Percentiles rank a stretch among this genome's conserved stretches.
Conservation (phyloP, 2,113 vertebrate species). For the Gasterosteus aculeatus region DNA sequence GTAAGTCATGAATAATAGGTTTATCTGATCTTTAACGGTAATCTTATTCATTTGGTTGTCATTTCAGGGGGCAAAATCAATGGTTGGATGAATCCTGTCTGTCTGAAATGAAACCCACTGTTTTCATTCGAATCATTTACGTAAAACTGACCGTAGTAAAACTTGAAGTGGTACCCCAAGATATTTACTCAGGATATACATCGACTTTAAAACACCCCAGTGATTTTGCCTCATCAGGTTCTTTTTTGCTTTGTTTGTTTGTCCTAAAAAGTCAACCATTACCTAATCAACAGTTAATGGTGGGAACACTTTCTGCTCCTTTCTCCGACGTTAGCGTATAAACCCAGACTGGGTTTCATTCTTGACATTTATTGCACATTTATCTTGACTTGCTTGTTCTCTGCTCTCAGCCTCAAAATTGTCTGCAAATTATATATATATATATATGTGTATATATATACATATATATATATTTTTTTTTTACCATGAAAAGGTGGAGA, state of each 20-base stretch:
- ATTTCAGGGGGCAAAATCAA: not conserved
- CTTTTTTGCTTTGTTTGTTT: not conserved
- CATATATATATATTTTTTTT: too few species aligned
- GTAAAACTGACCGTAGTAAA: not conserved
- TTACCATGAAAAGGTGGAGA: constrained; percentile 42
- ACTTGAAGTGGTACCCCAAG: not conserved
- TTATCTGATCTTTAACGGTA: not conserved
- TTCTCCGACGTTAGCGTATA: constrained; percentile 6
- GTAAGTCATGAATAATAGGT: too few species aligned
- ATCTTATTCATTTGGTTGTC: not conserved
- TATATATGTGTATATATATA: not conserved
- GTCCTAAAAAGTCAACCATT: constrained; percentile 20
- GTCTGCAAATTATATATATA: constrained; percentile 33
- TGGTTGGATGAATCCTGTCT: not conserved
- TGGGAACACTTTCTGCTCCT: constrained; percentile 4
- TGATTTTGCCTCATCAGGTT: not conserved
- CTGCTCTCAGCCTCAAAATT: constrained; percentile 23
- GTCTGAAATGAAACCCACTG: not conserved
- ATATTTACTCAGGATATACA: not conserved
- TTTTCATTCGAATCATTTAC: not conserved
- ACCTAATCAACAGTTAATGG: constrained; percentile 20
- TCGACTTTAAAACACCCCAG: not conserved
- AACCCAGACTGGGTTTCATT: constrained; percentile 32
- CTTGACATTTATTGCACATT: constrained; percentile 63
- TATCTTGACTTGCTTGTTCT: constrained; percentile 40